Evolutionary conservation across 2,113 vertebrate species (phyloP).

Genomic region (Lampris incognitus): DNA sequence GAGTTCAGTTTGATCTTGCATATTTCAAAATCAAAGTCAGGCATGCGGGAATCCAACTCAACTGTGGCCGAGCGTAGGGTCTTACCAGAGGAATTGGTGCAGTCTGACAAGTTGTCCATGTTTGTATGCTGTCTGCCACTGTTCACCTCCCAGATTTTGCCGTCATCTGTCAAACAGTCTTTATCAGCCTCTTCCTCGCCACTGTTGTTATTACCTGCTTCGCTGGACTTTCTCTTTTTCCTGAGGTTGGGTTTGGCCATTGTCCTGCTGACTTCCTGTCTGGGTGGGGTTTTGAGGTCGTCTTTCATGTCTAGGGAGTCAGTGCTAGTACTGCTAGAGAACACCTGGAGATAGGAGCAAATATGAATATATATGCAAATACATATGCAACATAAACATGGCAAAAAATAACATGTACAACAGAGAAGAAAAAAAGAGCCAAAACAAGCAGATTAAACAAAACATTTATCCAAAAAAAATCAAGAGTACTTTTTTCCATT

Average conservation of each 20-base stretch:
- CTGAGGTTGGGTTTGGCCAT: rapidly evolving
- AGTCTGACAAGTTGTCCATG: neutral
- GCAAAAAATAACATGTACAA: no score
- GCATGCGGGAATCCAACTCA: no score
- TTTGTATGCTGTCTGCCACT: no score
- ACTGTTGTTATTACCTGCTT: rapidly evolving
- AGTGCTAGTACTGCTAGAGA: neutral
- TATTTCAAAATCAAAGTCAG: no score
- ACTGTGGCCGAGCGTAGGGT: no score
- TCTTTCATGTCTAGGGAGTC: neutral
- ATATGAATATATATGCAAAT: neutral
- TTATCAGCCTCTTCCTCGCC: neutral
- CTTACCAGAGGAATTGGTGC: constrained; percentile 67
- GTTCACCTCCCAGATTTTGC: neutral
- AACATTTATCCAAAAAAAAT: no score
- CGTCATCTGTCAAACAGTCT: constrained; percentile 16
- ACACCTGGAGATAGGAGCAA: constrained; percentile 30
- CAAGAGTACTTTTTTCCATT: no score
- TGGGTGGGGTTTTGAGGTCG: neutral
- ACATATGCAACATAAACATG: neutral
- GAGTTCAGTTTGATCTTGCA: no score
- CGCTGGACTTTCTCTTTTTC: neutral
- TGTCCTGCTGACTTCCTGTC: rapidly evolving
- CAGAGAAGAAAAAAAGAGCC: no score
- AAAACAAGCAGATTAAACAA: no score